Base-by-base conservation (phyloP, 2,797 vertebrate genomes). In the Strix occidentalis region DNA sequence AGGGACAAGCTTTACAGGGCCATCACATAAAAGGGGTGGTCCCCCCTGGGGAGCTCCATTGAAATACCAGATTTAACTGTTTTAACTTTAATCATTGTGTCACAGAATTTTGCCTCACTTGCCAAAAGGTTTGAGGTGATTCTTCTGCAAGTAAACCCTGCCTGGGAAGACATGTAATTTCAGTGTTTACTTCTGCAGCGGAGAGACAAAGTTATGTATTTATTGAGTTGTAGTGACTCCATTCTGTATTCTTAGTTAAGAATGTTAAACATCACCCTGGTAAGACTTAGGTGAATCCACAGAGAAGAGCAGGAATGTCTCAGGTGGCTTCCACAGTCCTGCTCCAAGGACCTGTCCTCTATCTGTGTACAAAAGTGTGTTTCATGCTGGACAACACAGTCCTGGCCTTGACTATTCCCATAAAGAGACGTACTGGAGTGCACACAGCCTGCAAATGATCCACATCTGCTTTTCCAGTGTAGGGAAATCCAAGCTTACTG, bases 21-120 rank as follows among this genome's bases (percentile, higher is more conserved):
- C 8, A 16, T 41, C 4, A 20, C 6, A 13, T 20, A 75, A 37
- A 50, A 70, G 9, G 6, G 33, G 4, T 33, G 4, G 7, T 35
- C 5, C 1, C 11, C 5, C 2, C 10, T 39, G 16, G 6, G 17
- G 8, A 48, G 0, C 2, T 75, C n/a, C 29, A 35, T 8, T 31
- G 37, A 84, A 84, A 84, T n/a, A 72, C 2, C 14, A 57, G 41
- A 46, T 75, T 58, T 43, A 69, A 7, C 12, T 41, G 4, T 5
- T 68, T 84, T 64, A 68, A 10, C 20, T 84, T 70, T 29, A 60
- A 28, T 23, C 6, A 43, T 24, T 16, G 2, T 60, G 37, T 56
- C 10, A 37, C 10, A 61, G 43, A 74, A 28, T 64, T 77, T 79
- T 85, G 6, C 19, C 13, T 65, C 78, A 24, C 33, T 10, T 80